phyloP scores from a whole-genome alignment of 2,113 vertebrate species.

The Columba livia region DNA sequence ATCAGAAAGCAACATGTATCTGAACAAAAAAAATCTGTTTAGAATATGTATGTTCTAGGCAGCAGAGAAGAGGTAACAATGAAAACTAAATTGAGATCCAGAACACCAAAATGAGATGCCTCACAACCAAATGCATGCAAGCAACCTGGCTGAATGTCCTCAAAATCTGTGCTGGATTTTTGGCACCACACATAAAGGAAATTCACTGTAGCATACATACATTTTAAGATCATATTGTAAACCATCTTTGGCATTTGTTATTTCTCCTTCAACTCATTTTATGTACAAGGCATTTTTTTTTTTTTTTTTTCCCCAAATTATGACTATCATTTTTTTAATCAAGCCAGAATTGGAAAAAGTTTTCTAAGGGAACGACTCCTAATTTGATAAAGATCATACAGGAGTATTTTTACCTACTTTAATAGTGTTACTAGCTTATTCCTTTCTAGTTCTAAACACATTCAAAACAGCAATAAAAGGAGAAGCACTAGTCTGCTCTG shows the following conservation, averaged over 20 bases:
- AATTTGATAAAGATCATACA: neutral
- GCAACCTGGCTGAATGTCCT: neutral
- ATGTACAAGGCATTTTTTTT: neutral
- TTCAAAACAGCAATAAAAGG: neutral
- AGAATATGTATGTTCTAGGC: neutral
- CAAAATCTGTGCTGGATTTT: constrained; percentile 5
- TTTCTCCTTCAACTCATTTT: neutral
- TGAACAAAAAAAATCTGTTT: neutral
- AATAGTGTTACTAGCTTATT: neutral
- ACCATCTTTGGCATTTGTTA: neutral
- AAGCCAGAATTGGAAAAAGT: neutral
- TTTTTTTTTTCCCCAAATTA: neutral
- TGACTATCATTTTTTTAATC: neutral
- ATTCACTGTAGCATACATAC: neutral
- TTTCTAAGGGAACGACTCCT: neutral
- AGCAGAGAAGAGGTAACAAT: neutral
- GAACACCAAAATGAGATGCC: neutral
- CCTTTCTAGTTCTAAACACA: neutral
- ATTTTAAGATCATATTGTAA: neutral
- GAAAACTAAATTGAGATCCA: neutral
- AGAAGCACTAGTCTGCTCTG: neutral
- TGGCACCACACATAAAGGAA: neutral
- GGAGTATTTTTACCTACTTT: neutral
- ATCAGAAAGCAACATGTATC: neutral
- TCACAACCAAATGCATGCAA: neutral